Base-by-base conservation (phyloP, 2,888 invertebrate genomes). In the Neoascia interrupta region DNA sequence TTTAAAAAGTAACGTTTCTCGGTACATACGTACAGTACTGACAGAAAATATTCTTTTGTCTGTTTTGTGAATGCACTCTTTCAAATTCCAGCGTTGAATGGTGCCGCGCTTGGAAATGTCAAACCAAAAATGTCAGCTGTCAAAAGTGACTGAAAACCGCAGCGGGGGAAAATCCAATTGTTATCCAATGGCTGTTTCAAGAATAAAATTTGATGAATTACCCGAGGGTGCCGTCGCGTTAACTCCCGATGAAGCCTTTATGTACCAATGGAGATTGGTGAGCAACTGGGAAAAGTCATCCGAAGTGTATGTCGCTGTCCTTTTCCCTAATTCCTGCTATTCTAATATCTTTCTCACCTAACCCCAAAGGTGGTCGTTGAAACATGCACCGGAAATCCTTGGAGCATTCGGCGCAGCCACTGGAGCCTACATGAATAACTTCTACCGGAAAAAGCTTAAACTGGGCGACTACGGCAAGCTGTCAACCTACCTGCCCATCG, bases 121-220 rank as follows among this genome's bases (percentile, higher is more conserved):
- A 39, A 28, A 21, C 13, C 2, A 6, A 34, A 41, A 0, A 21
- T 26, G 47, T 18, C 37, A 39, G 13, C 18, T 26, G 34, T 23
- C 19, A 15, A 11, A 26, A 11, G 6, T 18, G 13, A 19, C n/a
- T n/a, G 21, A 6, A 31, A 19, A 4, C 5, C 21, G 11, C 13
- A 36, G 6, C 18, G 18, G 31, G 18, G 41, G 31, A 13, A 37
- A 0, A 8, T 5, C 0, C 11, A 34, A 28, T 5, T 69, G n/a
- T 68, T 68, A 79, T 96, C 90, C 91, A 82, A 93, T 93, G 93
- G 92, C 92, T 53, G 86, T 93, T 72, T 87, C 89, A 81, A 90
- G 88, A 82, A 87, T 87, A n/a, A 89, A 84, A 47, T 34, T 76
- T 0, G 82, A 83, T 0, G 88, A 90, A 3, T 83, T 93, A 28